Base-by-base conservation (phyloP, 2,888 invertebrate species). In the Harmothoe impar region DNA sequence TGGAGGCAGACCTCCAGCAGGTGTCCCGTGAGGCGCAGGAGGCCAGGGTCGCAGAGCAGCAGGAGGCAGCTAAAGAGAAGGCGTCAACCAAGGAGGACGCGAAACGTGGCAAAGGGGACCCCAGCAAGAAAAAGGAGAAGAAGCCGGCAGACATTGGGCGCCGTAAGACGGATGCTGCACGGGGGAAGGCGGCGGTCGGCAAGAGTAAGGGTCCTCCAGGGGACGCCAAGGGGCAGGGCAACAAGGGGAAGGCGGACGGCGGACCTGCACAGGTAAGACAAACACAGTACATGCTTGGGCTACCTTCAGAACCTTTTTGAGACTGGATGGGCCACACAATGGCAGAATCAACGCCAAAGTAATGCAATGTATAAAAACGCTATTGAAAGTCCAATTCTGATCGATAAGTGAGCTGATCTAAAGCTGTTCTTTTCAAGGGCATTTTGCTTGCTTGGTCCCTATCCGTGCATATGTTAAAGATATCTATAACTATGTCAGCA, bases 11-110 rank as follows among this genome's bases (percentile, higher is more conserved):
- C 10, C 25, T 89, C 12, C 62, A 68, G 68, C 56, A 62, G 43
- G 89, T 68, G 72, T 29, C 62, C 12, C 25, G 72, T 10, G 89
- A 89, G 35, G 89, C 89, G 35, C 35, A 89, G 56, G 89, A 62
- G 0, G 89, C 89, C 23, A 23, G 89, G n/a, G 31, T 23, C 5
- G 89, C 89, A 12, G 89, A 62, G 68, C 29, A 62, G 72, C 68
- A 29, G 35, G 89, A 33, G 43, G 68, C 68, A 0, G 25, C 43
- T 43, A 3, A 43, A 17, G 1, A 31, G 25, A 29, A 29, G 0
- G 31, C 1, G 0, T 0, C 62, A 12, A 17, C 89, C 0, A 33
- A 35, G 35, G 33, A 62, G n/a, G 88, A 88, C 15, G 56, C 33
- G 12, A 52, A 33, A 17, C 62, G 89, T 0, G n/a, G n/a, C n/a